Conservation (phyloP, 2,113 vertebrate genomes). For the Pedetes capensis region DNA sequence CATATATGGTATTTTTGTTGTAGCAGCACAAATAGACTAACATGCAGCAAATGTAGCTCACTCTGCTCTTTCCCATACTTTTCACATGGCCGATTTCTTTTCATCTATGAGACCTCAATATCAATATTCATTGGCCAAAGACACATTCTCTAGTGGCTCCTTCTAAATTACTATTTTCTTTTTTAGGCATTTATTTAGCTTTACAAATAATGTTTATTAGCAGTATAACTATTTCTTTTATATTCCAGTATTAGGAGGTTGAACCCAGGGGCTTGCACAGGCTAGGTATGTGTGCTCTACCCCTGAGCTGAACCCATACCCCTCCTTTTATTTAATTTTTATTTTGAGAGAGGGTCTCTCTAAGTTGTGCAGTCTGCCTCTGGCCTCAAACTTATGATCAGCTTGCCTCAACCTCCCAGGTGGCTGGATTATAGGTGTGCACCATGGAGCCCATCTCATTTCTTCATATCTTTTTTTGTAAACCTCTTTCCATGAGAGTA, state of each 20-base stretch:
- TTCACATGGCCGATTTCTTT: neutral
- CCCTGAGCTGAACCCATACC: no score
- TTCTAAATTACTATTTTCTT: neutral
- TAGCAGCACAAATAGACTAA: neutral
- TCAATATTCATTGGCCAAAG: neutral
- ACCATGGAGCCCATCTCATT: no score
- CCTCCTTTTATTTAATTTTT: no score
- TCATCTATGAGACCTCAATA: neutral
- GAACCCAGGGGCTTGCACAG: no score
- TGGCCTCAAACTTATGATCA: no score
- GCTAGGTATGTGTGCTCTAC: no score
- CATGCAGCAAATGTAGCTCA: neutral
- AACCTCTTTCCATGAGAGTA: neutral
- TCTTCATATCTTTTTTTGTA: neutral
- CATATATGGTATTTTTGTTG: neutral
- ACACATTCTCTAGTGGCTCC: neutral
- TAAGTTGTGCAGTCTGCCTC: no score
- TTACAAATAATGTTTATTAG: neutral
- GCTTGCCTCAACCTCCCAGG: no score
- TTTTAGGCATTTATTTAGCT: neutral
- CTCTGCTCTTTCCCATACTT: neutral
- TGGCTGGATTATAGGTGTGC: no score
- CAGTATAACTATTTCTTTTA: neutral
- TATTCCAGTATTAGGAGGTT: no score
- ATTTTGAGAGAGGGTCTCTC: no score